Base-by-base conservation (phyloP, 2,113 vertebrate species). In the Myotis yumanensis region DNA sequence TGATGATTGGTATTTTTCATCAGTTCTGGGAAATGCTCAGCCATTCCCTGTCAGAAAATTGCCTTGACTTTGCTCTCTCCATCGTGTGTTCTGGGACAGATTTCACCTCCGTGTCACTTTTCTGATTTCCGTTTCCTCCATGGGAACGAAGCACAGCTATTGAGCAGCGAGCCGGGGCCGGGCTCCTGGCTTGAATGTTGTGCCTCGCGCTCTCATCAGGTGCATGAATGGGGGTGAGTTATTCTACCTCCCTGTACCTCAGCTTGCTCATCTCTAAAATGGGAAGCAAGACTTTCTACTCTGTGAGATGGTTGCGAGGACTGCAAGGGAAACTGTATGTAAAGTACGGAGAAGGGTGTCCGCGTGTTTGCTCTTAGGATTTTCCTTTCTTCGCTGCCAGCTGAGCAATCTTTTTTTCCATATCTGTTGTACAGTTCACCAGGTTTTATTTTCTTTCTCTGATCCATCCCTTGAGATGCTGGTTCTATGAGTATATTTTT, bases 21-120 rank as follows among this genome's bases (percentile, higher is more conserved):
- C 48, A 80, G 40, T 51, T 81, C 72, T 77, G 86, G 79, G 89
- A 81, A 82, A 62, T 77, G 73, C 59, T 91, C 72, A 94, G 62
- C 25, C 22, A 32, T 79, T 52, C 20, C 32, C 8, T 89, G 30
- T 93, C 37, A 37, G 75, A 75, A 71, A n/a, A 62, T 43, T 17
- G 11, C 37, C 37, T 73, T 64, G 40, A 18, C 57, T 86, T 90
- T 72, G 8, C 40, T 89, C 17, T 66, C n/a, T 91, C 40, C 68
- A 4, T 72, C 7, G 4, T 72, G 35, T 89, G n/a, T 57, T 91
- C 88, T 84, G 25, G 59, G 23, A 54, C 40, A 88, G 90, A 77
- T 81, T 59, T 52, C 51, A 76, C 68, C 28, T 82, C 51, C 23
- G 35, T 2, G n/a, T 76, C 57, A 22, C 57, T 81, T 95, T 15